A percentile compares a stretch with the other conserved stretches of the same genome.
These are phyloP conservation scores for Lerista edwardsae DNA, from an alignment of 2,797 vertebrate genomes.

Conservation along the genomic window DNA sequence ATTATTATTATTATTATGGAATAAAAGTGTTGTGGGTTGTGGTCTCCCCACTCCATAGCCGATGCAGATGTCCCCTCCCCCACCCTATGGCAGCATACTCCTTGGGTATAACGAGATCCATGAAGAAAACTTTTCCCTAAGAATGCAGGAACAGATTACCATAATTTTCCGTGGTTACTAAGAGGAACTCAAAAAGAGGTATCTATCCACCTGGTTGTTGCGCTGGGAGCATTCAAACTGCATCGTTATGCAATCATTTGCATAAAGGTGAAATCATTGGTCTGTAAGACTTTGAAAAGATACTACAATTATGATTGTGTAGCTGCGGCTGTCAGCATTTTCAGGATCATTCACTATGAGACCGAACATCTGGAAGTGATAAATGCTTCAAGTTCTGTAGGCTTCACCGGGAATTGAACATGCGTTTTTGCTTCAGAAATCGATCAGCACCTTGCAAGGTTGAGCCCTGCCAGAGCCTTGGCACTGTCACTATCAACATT, in stretches of 20 bases:
- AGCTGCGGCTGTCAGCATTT: background rate
- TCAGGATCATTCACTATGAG: conserved; percentile 8
- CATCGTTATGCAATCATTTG: conserved; percentile 31
- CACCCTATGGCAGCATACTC: background rate
- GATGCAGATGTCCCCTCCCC: too few relatives aligned
- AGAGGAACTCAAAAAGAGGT: background rate
- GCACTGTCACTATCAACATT: background rate
- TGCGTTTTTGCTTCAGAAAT: background rate
- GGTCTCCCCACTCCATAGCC: background rate
- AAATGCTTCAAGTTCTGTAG: background rate
- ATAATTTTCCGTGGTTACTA: conserved; percentile 4
- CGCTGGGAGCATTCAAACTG: conserved; percentile 30
- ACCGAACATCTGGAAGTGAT: conserved; percentile 19
- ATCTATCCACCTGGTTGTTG: conserved; percentile 1
- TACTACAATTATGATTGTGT: background rate
- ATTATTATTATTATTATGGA: too few relatives aligned
- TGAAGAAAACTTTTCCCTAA: background rate
- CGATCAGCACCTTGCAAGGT: background rate
- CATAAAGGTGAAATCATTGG: conserved; percentile 25
- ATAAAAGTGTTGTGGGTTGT: background rate
- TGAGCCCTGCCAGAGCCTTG: background rate
- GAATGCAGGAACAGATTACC: background rate
- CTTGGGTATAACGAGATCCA: background rate
- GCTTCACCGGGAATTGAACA: conserved; percentile 11
- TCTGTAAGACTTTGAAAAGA: conserved; percentile 19